Evolutionary conservation across 2,113 vertebrate species (phyloP).

Genomic region (Chaenogobius annularis): DNA sequence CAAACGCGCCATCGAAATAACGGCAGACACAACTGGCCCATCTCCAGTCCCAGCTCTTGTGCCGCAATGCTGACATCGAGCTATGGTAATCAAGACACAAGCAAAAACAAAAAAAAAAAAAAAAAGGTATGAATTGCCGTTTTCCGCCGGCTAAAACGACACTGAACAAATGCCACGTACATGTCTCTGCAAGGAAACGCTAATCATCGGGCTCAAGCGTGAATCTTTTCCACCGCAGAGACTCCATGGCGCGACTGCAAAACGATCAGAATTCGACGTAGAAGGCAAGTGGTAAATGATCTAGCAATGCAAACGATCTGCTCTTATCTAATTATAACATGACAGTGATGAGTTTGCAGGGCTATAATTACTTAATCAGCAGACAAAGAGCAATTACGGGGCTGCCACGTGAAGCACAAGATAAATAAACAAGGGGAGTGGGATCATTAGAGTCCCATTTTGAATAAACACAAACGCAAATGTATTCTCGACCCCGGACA

Average conservation of each 20-base stretch:
- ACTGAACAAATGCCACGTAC: neutral
- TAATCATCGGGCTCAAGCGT: neutral
- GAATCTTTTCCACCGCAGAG: neutral
- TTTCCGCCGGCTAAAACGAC: too few relatives aligned
- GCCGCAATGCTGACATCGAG: constrained; percentile 45
- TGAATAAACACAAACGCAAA: neutral
- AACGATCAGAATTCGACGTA: neutral
- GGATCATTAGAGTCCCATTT: neutral
- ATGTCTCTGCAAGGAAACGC: neutral
- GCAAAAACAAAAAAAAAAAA: neutral
- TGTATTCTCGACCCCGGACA: too few relatives aligned
- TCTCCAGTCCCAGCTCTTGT: constrained; percentile 41
- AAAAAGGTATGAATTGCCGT: neutral
- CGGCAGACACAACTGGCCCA: constrained; percentile 30
- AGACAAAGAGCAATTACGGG: neutral
- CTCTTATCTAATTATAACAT: neutral
- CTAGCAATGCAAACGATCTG: neutral
- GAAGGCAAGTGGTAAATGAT: neutral
- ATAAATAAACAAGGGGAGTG: neutral
- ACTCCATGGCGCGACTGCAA: neutral
- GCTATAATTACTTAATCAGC: constrained; percentile 5
- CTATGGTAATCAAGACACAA: neutral
- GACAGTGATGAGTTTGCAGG: neutral
- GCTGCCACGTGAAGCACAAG: neutral
- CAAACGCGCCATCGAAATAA: constrained; percentile 7